Base-by-base conservation (phyloP, 2,888 invertebrate genomes). In the Microchrysa polita region DNA sequence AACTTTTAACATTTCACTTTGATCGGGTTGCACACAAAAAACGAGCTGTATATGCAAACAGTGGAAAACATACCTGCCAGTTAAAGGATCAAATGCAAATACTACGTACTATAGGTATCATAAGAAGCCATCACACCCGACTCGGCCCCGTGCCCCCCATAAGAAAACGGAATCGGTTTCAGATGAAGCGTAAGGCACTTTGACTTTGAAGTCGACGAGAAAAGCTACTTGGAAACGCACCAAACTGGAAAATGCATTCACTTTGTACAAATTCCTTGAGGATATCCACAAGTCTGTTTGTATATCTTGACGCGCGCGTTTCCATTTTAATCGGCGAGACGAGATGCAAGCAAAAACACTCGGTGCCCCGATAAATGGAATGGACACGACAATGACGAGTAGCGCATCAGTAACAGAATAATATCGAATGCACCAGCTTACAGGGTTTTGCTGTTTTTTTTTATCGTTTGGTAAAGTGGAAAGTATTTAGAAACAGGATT, bases 221-320 rank as follows among this genome's bases (percentile, higher is more conserved):
- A 65, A 65, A 65, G 65, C 65, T 65, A 65, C 65, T 65, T 65
- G 65, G 65, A 65, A 65, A 65, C 42, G 55, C 55, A 69, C 69
- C 69, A 69, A 55, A 55, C 69, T 69, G 69, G 69, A 69, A 69
- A 69, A 69, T 69, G 69, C 69, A 69, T 69, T 69, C 69, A 55
- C 69, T 69, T 69, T 69, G 69, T 40, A 40, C 20, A 69, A 69
- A 69, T 69, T 69, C 69, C 69, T 69, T 69, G 55, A 69, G 69
- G 69, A 69, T 57, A 57, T 27, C 69, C 69, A 22, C 69, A 55
- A 55, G 27, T 34, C 42, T 34, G 53, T 65, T 67, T 69, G 69
- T 42, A 69, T 40, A 18, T 55, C 7, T 2, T 5, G 4, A 7
- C 27, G 27, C 27, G 27, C 27, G 27, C 27, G 27, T 34, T 5